phyloP scores from a whole-genome alignment of 1,140 invertebrate genomes.

The Calephelis virginiensis region DNA sequence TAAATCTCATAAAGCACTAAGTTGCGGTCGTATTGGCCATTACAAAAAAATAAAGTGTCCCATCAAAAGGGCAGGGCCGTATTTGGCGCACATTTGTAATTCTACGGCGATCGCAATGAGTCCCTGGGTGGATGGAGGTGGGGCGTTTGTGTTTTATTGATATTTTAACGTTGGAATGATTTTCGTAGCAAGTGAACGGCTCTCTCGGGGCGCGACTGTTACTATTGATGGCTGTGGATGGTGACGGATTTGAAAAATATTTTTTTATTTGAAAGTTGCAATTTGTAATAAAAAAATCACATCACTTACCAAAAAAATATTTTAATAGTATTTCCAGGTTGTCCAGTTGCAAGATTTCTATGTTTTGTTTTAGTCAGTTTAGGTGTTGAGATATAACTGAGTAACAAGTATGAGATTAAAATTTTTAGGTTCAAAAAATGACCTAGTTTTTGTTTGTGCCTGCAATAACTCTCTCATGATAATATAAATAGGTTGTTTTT shows the following conservation, averaged over 20 bases:
- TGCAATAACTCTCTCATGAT: too few species aligned
- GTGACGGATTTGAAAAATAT: constrained; percentile 45
- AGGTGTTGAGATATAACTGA: too few species aligned
- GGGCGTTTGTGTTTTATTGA: constrained; percentile 72
- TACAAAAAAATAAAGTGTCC: constrained; percentile 73
- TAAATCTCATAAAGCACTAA: constrained; percentile 65
- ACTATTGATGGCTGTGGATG: constrained; percentile 52
- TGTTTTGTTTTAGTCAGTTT: too few species aligned
- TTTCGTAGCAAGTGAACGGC: constrained; percentile 63
- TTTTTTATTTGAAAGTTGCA: neutral
- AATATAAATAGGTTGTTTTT: too few species aligned
- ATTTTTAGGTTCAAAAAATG: too few species aligned
- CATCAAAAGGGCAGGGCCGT: constrained; percentile 58
- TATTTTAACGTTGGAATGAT: constrained; percentile 75
- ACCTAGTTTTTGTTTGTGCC: too few species aligned
- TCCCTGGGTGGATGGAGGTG: constrained; percentile 38
- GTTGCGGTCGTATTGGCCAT: constrained; percentile 49
- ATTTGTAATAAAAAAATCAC: too few species aligned
- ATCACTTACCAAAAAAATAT: too few species aligned
- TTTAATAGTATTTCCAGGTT: too few species aligned
- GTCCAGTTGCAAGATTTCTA: too few species aligned
- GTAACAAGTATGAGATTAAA: too few species aligned
- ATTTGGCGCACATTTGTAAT: constrained; percentile 59
- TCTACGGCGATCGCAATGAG: constrained; percentile 47
- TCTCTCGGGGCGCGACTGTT: constrained; percentile 59